A percentile compares a stretch with the other conserved stretches of the same genome.
Evolutionary conservation across 2,113 vertebrate genomes (phyloP).

Genomic region (Ardeotis arabs): DNA sequence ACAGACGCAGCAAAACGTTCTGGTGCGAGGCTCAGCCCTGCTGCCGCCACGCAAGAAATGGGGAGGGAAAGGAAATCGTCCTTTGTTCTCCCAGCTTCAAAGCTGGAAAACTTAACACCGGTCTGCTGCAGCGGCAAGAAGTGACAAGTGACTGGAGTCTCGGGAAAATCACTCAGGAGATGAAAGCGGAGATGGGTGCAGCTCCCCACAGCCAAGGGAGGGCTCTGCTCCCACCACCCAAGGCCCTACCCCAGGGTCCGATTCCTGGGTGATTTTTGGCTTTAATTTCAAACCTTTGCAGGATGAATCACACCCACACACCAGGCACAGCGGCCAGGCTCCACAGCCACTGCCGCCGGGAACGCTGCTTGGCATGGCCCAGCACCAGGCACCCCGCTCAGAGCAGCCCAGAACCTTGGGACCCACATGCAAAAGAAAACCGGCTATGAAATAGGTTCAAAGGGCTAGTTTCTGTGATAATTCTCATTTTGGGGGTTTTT

Average conservation of each 20-base stretch:
- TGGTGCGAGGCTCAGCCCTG: neutral
- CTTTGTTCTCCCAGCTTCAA: neutral
- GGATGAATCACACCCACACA: fast-evolving
- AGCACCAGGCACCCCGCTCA: neutral
- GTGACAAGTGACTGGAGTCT: fast-evolving
- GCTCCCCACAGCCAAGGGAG: neutral
- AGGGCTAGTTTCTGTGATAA: neutral
- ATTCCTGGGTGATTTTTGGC: neutral
- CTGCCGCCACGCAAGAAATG: neutral
- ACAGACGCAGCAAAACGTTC: neutral
- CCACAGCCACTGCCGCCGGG: neutral
- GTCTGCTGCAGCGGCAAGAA: neutral
- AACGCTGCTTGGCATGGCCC: neutral
- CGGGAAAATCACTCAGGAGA: fast-evolving
- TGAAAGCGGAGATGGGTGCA: neutral
- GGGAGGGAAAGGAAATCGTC: neutral
- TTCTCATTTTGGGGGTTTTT: neutral
- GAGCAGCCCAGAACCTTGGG: fast-evolving
- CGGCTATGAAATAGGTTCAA: fast-evolving
- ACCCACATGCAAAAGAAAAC: too few species aligned
- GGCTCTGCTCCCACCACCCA: neutral
- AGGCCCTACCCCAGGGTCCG: fast-evolving
- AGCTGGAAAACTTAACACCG: neutral
- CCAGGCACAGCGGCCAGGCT: neutral
- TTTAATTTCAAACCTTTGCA: neutral